Conservation (phyloP, 2,888 invertebrate genomes). For the Panopea generosa region DNA sequence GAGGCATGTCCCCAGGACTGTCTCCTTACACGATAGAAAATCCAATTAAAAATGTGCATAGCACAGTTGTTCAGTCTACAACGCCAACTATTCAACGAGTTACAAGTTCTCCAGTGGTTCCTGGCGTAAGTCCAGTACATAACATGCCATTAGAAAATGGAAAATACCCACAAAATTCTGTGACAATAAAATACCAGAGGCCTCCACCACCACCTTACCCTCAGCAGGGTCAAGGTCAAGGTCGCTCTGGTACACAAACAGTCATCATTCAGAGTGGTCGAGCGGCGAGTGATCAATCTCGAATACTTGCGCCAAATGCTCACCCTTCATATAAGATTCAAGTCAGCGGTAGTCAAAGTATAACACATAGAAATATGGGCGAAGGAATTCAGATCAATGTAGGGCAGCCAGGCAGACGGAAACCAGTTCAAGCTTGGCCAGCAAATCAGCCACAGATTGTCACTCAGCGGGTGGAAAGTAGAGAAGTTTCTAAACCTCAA, state of each 20-base stretch:
- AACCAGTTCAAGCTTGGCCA: slow-evolving; percentile 92
- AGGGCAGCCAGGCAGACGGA: slow-evolving; percentile 46
- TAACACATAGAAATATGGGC: slow-evolving; percentile 16
- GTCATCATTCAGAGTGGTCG: slow-evolving; percentile 47
- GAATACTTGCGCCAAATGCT: slow-evolving; percentile 89
- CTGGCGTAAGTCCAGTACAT: slow-evolving; percentile 91
- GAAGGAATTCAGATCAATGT: slow-evolving; percentile 50
- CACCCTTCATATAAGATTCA: slow-evolving; percentile 84
- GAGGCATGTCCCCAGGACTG: slow-evolving; percentile 28
- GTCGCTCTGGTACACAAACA: slow-evolving; percentile 25
- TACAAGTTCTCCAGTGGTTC: slow-evolving; percentile 66
- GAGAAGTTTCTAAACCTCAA: slow-evolving; percentile 96
- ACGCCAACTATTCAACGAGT: slow-evolving; percentile 52
- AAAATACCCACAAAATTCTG: slow-evolving; percentile 20
- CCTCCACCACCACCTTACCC: slow-evolving; percentile 61
- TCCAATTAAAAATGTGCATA: slow-evolving; percentile 3
- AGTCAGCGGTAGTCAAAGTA: slow-evolving; percentile 26
- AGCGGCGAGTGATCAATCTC: slow-evolving; percentile 67
- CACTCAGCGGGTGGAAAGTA: slow-evolving; percentile 98
- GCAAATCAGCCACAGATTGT: slow-evolving; percentile 96
- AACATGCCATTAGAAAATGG: slow-evolving; percentile 7
- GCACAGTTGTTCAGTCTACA: slow-evolving; percentile 53
- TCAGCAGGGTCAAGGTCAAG: slow-evolving; percentile 25
- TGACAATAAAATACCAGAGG: slow-evolving; percentile 63
- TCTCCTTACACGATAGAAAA: slow-evolving; percentile 23